Conservation (phyloP, 2,888 invertebrate species). For the Maniola hyperantus region DNA sequence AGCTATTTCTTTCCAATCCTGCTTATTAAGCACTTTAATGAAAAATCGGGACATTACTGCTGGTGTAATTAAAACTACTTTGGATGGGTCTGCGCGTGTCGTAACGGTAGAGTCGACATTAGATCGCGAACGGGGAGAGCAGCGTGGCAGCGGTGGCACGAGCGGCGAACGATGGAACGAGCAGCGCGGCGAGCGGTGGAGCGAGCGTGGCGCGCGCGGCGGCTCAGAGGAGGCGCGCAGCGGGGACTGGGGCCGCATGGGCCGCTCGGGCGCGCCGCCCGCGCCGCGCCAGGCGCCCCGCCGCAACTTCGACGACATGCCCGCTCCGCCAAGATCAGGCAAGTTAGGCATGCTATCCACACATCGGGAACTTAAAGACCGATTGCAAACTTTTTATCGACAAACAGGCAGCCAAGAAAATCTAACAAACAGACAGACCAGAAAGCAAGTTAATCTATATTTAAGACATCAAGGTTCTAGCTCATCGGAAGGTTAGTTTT, state of each 20-base stretch:
- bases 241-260: conserved; percentile 73
- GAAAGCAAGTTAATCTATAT: too few relatives aligned
- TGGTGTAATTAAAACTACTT: too few relatives aligned
- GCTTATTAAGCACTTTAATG: too few relatives aligned
- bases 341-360: neutral
- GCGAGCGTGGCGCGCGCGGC: conserved; percentile 66
- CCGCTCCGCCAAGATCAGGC: conserved; percentile 67
- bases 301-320: conserved; percentile 73
- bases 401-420: too few relatives aligned
- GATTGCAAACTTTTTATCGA: too few relatives aligned
- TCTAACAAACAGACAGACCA: too few relatives aligned
- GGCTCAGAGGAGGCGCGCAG: conserved; percentile 68
- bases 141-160: conserved; percentile 27
- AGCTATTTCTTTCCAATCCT: too few relatives aligned
- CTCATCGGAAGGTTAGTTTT: too few relatives aligned
- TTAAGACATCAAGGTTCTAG: too few relatives aligned
- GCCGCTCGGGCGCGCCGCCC: conserved; percentile 49
- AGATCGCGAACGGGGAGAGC: conserved; percentile 42
- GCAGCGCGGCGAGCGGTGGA: conserved; percentile 51
- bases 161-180: conserved; percentile 59
- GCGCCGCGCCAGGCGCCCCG: conserved; percentile 45
- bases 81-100: neutral
- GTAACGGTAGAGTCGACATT: neutral
- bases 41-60: too few relatives aligned
- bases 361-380: neutral